Evolutionary conservation across 2,113 vertebrate species (phyloP).

Genomic region (Gobio gobio): DNA sequence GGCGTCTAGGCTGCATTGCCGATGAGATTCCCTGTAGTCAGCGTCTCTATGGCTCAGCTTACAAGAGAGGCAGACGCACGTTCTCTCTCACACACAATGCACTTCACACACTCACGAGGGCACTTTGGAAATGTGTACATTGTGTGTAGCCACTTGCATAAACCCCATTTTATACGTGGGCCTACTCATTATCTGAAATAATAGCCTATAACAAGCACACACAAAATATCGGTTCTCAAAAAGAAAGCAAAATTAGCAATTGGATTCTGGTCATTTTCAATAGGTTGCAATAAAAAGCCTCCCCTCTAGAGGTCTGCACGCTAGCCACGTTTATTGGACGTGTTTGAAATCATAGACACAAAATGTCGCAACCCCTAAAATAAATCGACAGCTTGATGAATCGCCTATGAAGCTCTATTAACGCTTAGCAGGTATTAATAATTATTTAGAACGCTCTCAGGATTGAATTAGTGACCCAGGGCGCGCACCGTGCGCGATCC

Average conservation of each 20-base stretch:
- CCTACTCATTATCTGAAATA: not conserved
- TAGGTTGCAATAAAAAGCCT: constrained; percentile 17
- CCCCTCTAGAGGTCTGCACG: not conserved
- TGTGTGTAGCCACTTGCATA: constrained; percentile 14
- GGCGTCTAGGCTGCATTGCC: constrained; percentile 75
- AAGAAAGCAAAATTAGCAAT: not conserved
- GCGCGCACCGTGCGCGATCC: constrained; percentile 51
- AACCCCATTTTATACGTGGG: not conserved
- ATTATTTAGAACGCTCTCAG: constrained; percentile 74
- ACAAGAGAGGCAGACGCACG: constrained; percentile 61
- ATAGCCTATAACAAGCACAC: not conserved
- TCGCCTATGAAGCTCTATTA: constrained; percentile 72
- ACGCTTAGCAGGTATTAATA: constrained; percentile 76
- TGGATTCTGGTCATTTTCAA: not conserved
- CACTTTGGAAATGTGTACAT: constrained; percentile 28
- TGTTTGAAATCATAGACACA: constrained; percentile 34
- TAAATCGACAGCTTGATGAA: constrained; percentile 79
- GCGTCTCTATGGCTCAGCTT: constrained; percentile 78
- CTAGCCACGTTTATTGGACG: not conserved
- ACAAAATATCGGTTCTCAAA: not conserved
- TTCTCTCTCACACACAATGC: constrained; percentile 61
- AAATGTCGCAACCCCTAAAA: constrained; percentile 57
- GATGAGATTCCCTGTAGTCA: constrained; percentile 78
- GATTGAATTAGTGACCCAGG: constrained; percentile 79
- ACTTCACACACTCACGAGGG: constrained; percentile 52